phyloP scores from a whole-genome alignment of 2,888 invertebrate species.

The Napeogenes sylphis region DNA sequence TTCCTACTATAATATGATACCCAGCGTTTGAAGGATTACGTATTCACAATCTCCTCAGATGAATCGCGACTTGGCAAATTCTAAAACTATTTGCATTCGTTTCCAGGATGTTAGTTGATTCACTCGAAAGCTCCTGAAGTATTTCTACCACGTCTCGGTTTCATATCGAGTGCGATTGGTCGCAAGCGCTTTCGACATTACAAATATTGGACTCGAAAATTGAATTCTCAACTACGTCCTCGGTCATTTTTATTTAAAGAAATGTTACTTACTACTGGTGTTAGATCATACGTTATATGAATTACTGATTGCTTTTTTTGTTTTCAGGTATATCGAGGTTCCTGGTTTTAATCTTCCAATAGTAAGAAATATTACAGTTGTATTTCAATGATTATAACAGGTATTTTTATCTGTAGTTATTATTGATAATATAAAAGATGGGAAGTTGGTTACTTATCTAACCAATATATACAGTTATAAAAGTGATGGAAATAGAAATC shows the following conservation, averaged over 20 bases:
- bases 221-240: slow-evolving; percentile 20
- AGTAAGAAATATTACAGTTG: no score
- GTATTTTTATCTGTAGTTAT: no score
- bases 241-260: slow-evolving; percentile 12
- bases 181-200: slow-evolving; percentile 19
- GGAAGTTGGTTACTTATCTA: no score
- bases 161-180: slow-evolving; percentile 22
- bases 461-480: no score
- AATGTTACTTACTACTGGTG: neutral
- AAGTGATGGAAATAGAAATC: no score
- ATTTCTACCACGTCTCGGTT: slow-evolving; percentile 28
- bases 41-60: neutral
- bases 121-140: slow-evolving; percentile 11
- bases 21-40: neutral
- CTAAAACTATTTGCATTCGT: slow-evolving; percentile 3
- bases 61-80: neutral
- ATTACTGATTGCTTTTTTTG: no score
- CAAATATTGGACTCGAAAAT: slow-evolving; percentile 29
- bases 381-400: no score
- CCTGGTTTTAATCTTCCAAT: no score
- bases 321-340: no score
- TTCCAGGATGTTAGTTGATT: neutral
- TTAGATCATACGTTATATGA: no score
- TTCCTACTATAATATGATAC: neutral
- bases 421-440: no score